phyloP scores from a whole-genome alignment of 2,113 vertebrate species.

The Anguilla rostrata region DNA sequence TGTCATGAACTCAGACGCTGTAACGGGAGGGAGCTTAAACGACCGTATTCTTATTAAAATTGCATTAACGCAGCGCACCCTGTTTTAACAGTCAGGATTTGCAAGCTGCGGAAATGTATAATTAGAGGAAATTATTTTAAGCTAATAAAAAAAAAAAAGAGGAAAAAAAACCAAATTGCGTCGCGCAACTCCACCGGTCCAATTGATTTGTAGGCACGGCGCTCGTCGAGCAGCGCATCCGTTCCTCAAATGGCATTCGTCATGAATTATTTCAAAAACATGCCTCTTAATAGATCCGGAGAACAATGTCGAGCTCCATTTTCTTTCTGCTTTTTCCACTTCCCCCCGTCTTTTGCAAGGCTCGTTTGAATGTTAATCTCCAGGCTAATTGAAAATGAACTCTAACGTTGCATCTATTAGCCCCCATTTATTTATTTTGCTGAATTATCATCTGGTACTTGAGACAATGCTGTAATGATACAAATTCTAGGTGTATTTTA shows the following conservation, averaged over 20 bases:
- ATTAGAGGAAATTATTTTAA: conserved; percentile 41
- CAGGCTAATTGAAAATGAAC: conserved; percentile 42
- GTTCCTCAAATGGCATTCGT: conserved; percentile 27
- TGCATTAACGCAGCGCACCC: no score
- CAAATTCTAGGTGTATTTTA: conserved; percentile 39
- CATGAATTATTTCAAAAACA: conserved; percentile 23
- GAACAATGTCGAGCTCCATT: background rate
- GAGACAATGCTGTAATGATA: conserved; percentile 50
- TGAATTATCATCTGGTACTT: conserved; percentile 33
- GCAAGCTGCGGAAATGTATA: conserved; percentile 25
- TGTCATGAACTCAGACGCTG: no score
- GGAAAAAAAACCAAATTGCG: background rate
- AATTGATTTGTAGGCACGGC: conserved; percentile 33
- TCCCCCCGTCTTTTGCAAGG: background rate
- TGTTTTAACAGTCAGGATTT: no score
- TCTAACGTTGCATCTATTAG: conserved; percentile 44
- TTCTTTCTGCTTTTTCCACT: conserved; percentile 15
- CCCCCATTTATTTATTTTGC: conserved; percentile 29
- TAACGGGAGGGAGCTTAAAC: no score
- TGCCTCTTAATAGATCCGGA: conserved; percentile 19
- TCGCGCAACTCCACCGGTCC: conserved; percentile 14
- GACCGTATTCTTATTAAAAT: conserved; percentile 23
- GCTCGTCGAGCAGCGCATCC: conserved; percentile 32
- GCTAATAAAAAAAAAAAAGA: conserved; percentile 23
- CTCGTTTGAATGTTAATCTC: conserved; percentile 31